A percentile compares a stretch with the other conserved stretches of the same genome.
Conservation (phyloP, 1,140 invertebrate genomes). For the Drosophila pectinifera region DNA sequence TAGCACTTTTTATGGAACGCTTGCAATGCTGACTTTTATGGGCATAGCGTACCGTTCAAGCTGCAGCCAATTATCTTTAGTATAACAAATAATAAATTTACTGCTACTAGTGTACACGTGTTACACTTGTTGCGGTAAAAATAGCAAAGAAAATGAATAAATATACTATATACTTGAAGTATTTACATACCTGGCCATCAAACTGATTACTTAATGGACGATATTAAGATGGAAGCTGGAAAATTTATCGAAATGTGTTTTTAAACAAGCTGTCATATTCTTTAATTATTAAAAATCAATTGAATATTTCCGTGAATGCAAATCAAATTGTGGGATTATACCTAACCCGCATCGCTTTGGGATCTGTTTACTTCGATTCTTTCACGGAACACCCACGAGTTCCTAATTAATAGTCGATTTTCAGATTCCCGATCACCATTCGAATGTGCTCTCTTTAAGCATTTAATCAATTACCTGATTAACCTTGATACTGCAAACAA, state of each 20-base stretch:
- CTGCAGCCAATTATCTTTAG: conserved; percentile 43
- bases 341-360: conserved; percentile 24
- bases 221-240: conserved; percentile 2
- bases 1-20: conserved; percentile 26
- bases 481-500: conserved; percentile 33
- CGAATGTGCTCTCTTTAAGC: conserved; percentile 26
- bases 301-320: conserved; percentile 6
- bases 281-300: conserved; percentile 19
- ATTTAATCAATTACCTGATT: conserved; percentile 27
- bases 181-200: neutral
- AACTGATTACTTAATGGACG: neutral
- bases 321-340: conserved; percentile 12
- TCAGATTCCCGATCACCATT: conserved; percentile 18
- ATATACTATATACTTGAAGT: neutral
- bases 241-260: conserved; percentile 14
- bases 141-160: neutral
- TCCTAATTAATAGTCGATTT: conserved; percentile 47
- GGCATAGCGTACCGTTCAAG: conserved; percentile 41
- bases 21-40: conserved; percentile 50
- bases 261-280: conserved; percentile 27
- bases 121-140: neutral
- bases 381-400: conserved; percentile 21
- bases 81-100: conserved; percentile 19
- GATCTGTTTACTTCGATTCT: conserved; percentile 26
- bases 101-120: neutral